Evolutionary conservation across 1,140 invertebrate genomes (phyloP).

Genomic region (Zaprionus gabonicus): DNA sequence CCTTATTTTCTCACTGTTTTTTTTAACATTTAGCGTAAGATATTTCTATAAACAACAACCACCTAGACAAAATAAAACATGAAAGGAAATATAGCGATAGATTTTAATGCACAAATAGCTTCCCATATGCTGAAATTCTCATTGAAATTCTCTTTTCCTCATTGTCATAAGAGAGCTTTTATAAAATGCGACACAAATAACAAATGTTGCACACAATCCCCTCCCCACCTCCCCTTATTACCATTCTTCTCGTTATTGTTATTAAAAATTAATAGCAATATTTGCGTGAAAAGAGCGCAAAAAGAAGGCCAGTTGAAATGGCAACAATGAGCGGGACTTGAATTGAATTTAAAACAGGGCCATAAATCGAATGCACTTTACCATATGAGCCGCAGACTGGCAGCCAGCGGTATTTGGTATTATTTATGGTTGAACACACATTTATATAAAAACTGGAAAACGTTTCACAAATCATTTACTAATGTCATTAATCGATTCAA

Average conservation of each 20-base stretch:
- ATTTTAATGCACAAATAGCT: no score
- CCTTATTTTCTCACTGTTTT: no score
- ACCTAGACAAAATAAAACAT: no score
- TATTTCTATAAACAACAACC: no score
- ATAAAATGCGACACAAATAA: not conserved
- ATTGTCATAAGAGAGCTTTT: not conserved
- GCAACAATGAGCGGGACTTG: conserved; percentile 35
- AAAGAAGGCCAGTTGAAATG: not conserved
- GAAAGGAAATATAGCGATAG: no score
- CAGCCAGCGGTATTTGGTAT: conserved; percentile 43
- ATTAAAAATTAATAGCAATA: conserved; percentile 77
- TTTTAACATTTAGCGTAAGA: no score
- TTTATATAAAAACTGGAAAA: conserved; percentile 39
- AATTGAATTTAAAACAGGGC: conserved; percentile 70
- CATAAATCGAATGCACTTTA: conserved; percentile 61
- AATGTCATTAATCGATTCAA: conserved; percentile 65
- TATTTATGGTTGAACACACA: conserved; percentile 58
- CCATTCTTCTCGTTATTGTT: conserved; percentile 45
- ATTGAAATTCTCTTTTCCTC: no score
- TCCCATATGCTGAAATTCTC: no score
- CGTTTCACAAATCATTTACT: conserved; percentile 59
- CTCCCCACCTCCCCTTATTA: not conserved
- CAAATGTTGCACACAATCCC: not conserved
- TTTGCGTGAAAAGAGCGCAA: conserved; percentile 51
- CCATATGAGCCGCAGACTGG: not conserved